These are phyloP conservation scores for Sander vitreus DNA, from an alignment of 2,113 vertebrate species.

Conservation along the genomic window DNA sequence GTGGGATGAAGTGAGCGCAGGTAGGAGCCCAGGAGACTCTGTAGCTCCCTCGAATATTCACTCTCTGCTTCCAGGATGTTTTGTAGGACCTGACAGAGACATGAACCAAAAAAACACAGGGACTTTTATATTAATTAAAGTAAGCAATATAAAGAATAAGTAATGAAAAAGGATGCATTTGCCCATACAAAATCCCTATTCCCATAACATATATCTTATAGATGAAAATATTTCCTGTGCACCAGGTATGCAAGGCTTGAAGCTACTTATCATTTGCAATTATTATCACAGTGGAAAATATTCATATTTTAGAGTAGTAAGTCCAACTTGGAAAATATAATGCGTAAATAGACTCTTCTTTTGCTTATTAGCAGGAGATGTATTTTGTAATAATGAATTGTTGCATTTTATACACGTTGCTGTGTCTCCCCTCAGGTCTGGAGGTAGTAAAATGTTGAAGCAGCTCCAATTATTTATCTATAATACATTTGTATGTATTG, in stretches of 20 bases:
- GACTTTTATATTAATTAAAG: neutral
- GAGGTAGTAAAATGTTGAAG: neutral
- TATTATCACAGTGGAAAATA: neutral
- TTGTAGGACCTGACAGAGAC: constrained; percentile 90
- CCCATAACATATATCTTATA: neutral
- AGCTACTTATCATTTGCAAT: neutral
- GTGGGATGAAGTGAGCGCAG: constrained; percentile 92
- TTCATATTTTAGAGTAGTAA: neutral
- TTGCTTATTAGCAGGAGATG: neutral
- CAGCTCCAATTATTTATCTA: neutral
- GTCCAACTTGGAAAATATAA: neutral
- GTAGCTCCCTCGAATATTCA: constrained; percentile 94
- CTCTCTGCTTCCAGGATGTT: constrained; percentile 97
- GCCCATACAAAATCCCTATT: neutral
- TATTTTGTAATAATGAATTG: constrained; percentile 28
- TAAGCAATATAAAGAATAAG: neutral
- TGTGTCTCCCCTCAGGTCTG: neutral
- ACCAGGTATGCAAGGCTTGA: neutral
- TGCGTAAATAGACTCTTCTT: neutral
- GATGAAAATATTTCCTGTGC: neutral
- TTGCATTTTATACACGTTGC: neutral
- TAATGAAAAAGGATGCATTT: too few relatives aligned
- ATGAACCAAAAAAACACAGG: neutral
- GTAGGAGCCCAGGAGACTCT: constrained; percentile 93
- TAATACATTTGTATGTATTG: neutral